phyloP scores from a whole-genome alignment of 2,797 vertebrate species.

The Danio kyathit region DNA sequence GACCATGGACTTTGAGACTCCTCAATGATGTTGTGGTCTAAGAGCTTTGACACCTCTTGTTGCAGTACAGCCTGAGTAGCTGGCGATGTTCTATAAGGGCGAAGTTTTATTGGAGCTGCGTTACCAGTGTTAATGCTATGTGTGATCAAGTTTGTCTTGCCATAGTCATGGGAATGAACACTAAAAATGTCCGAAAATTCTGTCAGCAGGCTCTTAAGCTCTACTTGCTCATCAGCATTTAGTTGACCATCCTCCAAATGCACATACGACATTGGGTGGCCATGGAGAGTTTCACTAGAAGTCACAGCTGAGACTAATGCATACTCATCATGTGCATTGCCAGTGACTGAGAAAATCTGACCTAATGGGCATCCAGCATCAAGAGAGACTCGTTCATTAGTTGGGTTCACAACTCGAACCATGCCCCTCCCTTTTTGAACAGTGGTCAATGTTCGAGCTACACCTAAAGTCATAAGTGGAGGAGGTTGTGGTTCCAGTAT shows the following conservation, averaged over 20 bases:
- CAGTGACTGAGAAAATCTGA: slow-evolving; percentile 9
- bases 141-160: neutral
- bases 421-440: neutral
- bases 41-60: slow-evolving; percentile 25
- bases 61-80: neutral
- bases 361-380: slow-evolving; percentile 15
- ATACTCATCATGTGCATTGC: slow-evolving; percentile 20
- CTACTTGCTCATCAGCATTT: neutral
- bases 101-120: slow-evolving; percentile 1
- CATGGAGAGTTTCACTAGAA: no score
- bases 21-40: neutral
- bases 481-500: slow-evolving; percentile 4
- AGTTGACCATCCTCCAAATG: neutral
- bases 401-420: slow-evolving; percentile 28
- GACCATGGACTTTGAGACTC: neutral
- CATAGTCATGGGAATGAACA: slow-evolving; percentile 21
- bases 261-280: neutral
- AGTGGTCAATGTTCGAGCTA: slow-evolving; percentile 14
- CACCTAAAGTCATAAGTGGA: neutral
- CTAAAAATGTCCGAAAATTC: slow-evolving; percentile 12
- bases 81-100: slow-evolving; percentile 12
- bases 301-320: neutral
- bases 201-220: neutral
- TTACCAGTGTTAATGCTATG: neutral
- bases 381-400: slow-evolving; percentile 18